Percentiles rank a stretch among this genome's conserved stretches.
Conservation (phyloP, 1,140 invertebrate species). For the Drosophila littoralis region DNA sequence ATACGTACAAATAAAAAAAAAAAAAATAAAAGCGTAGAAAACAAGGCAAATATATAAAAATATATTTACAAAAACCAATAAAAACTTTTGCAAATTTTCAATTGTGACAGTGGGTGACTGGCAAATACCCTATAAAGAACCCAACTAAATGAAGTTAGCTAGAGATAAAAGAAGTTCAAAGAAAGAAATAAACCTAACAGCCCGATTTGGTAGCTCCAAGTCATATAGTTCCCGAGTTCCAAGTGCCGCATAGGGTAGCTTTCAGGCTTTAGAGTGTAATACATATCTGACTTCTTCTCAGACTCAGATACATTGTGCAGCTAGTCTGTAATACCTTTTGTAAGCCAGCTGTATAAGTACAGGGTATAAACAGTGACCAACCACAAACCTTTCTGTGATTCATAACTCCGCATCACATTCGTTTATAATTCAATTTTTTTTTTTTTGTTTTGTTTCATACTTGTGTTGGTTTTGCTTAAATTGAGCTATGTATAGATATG, state of each 20-base stretch:
- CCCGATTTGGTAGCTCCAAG: too few relatives aligned
- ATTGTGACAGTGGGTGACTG: constrained; percentile 9
- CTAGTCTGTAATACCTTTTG: neutral
- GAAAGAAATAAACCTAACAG: too few relatives aligned
- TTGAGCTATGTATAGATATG: neutral
- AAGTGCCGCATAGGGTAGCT: too few relatives aligned
- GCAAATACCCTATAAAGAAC: neutral
- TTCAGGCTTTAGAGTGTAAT: too few relatives aligned
- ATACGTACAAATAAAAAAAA: neutral
- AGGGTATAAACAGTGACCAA: constrained; percentile 6
- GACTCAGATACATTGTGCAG: too few relatives aligned
- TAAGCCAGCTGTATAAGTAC: neutral
- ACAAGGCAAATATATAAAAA: constrained; percentile 6
- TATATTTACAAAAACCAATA: constrained; percentile 14
- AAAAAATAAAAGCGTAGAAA: neutral
- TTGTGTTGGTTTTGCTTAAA: constrained; percentile 7
- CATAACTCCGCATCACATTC: constrained; percentile 58
- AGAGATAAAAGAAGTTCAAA: too few relatives aligned
- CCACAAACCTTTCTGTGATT: constrained; percentile 61
- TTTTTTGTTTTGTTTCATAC: neutral
- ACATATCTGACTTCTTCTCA: too few relatives aligned
- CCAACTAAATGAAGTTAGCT: neutral
- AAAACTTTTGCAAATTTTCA: constrained; percentile 29
- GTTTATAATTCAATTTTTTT: constrained; percentile 20
- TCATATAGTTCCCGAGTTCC: too few relatives aligned